Percentiles rank a stretch among this genome's conserved stretches.
phyloP scores from a whole-genome alignment of 2,797 vertebrate genomes.

The Parotocinclus haroldoi region DNA sequence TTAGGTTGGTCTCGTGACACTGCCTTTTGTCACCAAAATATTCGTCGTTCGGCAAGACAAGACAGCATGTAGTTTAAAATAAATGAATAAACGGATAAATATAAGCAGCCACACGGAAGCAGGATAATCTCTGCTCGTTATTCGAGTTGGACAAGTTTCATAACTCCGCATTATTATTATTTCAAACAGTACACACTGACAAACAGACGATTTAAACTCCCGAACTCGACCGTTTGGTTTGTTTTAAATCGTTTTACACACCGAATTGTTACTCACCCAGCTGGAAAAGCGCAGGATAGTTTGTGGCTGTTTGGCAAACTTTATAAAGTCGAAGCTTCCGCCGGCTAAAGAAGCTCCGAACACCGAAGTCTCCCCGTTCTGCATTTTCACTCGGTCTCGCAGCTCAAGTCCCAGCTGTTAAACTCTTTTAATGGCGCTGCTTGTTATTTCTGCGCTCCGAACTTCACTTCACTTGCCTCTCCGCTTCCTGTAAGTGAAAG shows the following conservation, averaged over 20 bases:
- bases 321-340: conserved; percentile 63
- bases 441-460: background rate
- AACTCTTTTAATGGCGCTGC: background rate
- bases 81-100: too few relatives aligned
- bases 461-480: background rate
- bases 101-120: too few relatives aligned
- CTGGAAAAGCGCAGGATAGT: conserved; percentile 69
- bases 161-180: too few relatives aligned
- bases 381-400: background rate
- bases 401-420: background rate
- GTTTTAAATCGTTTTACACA: too few relatives aligned
- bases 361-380: conserved; percentile 47
- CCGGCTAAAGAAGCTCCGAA: conserved; percentile 69
- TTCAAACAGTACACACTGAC: background rate
- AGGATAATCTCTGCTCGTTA: too few relatives aligned
- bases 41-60: too few relatives aligned
- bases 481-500: background rate
- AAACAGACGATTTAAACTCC: background rate
- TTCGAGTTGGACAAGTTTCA: too few relatives aligned
- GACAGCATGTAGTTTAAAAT: too few relatives aligned
- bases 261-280: conserved; percentile 66
- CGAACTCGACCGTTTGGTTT: too few relatives aligned
- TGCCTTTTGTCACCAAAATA: too few relatives aligned
- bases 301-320: conserved; percentile 70
- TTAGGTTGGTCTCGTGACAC: too few relatives aligned